A percentile compares a stretch with the other conserved stretches of the same genome.
Conservation (phyloP, 2,113 vertebrate genomes). For the Leptodactylus fuscus region DNA sequence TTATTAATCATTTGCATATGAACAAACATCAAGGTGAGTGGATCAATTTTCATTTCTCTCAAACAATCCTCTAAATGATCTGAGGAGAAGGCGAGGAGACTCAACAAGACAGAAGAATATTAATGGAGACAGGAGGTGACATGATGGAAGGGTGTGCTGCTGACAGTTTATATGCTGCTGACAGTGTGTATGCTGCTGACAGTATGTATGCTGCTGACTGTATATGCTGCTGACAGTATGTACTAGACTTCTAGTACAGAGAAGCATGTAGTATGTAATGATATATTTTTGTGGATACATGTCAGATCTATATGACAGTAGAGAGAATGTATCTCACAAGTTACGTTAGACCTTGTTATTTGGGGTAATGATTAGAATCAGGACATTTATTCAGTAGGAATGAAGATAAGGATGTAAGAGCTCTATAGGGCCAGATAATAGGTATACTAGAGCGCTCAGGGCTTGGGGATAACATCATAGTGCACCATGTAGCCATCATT, state of each 20-base stretch:
- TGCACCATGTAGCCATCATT: conserved; percentile 74
- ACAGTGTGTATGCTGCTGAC: background rate
- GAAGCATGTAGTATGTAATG: background rate
- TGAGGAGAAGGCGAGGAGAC: background rate
- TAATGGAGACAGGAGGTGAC: background rate
- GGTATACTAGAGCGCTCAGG: background rate
- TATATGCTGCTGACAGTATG: background rate
- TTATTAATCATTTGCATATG: conserved; percentile 14
- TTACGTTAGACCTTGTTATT: background rate
- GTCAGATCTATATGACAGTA: background rate
- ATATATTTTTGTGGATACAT: too few species aligned
- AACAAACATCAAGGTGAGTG: conserved; percentile 3
- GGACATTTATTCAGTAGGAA: background rate
- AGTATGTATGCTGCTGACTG: background rate
- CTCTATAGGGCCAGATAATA: background rate
- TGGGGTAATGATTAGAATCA: background rate
- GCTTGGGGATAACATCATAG: conserved; percentile 65
- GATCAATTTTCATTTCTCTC: background rate
- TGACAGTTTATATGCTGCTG: background rate
- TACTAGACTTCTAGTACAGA: background rate
- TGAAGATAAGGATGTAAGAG: background rate
- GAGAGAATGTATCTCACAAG: background rate
- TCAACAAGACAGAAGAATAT: background rate
- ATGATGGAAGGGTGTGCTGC: background rate
- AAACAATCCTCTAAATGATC: background rate